phyloP scores from a whole-genome alignment of 2,797 vertebrate genomes.

The Zalophus californianus region DNA sequence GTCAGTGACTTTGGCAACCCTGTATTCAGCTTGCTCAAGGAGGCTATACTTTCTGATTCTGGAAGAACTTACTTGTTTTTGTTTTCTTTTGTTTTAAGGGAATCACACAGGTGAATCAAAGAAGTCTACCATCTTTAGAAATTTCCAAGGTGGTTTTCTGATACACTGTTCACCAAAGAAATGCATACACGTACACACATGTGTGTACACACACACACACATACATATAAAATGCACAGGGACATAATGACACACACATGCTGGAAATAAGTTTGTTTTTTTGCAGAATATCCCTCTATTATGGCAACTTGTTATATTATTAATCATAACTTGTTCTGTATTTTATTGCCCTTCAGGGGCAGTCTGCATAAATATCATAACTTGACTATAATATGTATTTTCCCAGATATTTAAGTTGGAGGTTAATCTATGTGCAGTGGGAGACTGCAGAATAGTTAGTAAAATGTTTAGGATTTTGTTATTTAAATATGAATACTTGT shows the following conservation, averaged over 20 bases:
- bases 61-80: background rate
- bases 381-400: background rate
- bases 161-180: background rate
- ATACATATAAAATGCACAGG: background rate
- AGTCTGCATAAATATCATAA: background rate
- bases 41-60: background rate
- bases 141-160: background rate
- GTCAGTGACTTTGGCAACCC: background rate
- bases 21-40: background rate
- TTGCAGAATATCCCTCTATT: background rate
- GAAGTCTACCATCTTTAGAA: background rate
- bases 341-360: background rate
- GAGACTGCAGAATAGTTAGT: background rate
- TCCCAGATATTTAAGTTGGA: background rate
- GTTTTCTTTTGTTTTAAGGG: background rate
- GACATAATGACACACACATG: background rate
- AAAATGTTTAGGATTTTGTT: background rate
- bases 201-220: too few relatives aligned
- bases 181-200: background rate
- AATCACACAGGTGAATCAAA: background rate
- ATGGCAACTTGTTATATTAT: background rate
- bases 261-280: background rate
- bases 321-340: background rate
- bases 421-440: background rate
- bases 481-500: background rate